Conservation (phyloP, 2,888 invertebrate species). For the Idaea straminata region DNA sequence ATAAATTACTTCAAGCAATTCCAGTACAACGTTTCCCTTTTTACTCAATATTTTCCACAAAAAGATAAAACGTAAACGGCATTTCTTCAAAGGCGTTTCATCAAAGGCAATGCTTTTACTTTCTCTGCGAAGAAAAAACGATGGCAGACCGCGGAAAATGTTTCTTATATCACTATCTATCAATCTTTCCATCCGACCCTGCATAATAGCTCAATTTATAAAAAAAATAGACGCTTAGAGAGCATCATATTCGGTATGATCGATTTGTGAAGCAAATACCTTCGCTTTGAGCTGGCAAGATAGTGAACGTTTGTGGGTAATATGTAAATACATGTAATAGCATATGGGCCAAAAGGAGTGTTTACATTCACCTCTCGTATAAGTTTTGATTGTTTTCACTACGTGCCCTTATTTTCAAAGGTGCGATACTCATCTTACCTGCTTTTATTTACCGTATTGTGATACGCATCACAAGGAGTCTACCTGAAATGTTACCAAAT, state of each 20-base stretch:
- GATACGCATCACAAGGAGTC: conserved; percentile 1
- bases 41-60: neutral
- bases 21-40: neutral
- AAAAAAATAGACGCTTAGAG: conserved; percentile 25
- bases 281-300: conserved; percentile 22
- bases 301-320: conserved; percentile 23
- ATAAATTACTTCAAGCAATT: neutral
- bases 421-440: conserved; percentile 12
- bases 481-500: conserved; percentile 12
- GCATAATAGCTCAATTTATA: conserved; percentile 30
- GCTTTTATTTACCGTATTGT: neutral
- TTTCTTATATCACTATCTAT: conserved; percentile 31
- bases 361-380: conserved; percentile 24
- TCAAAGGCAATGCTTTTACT: conserved; percentile 17
- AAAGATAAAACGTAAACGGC: conserved; percentile 4
- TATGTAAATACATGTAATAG: conserved; percentile 29
- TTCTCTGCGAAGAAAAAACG: conserved; percentile 18
- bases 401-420: conserved; percentile 24
- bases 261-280: conserved; percentile 30
- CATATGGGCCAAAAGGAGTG: conserved; percentile 27
- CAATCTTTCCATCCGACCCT: conserved; percentile 28
- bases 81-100: conserved; percentile 12
- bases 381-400: conserved; percentile 30
- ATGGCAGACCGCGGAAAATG: conserved; percentile 22
- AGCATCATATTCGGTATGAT: conserved; percentile 13